Evolutionary conservation across 2,888 invertebrate genomes (phyloP).

Genomic region (Eristalis intricaria): DNA sequence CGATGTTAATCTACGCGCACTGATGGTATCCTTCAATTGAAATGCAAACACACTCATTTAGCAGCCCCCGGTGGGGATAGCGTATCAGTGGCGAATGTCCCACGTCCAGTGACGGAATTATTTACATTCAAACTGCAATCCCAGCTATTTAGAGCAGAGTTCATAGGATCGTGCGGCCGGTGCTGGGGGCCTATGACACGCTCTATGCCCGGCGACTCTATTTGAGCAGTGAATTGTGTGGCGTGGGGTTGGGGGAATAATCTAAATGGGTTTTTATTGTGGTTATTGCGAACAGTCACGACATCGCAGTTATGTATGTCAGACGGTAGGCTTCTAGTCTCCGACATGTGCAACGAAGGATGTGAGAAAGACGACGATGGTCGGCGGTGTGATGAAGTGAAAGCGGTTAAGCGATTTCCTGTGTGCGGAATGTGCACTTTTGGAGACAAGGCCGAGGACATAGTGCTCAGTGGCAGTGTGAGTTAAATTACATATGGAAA

Average conservation of each 20-base stretch:
- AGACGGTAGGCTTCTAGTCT: slow-evolving; percentile 21
- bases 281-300: slow-evolving; percentile 70
- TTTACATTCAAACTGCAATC: slow-evolving; percentile 54
- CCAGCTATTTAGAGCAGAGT: slow-evolving; percentile 54
- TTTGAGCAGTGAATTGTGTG: slow-evolving; percentile 4
- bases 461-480: neutral
- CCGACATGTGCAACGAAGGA: neutral
- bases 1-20: slow-evolving; percentile 61
- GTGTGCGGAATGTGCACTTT: slow-evolving; percentile 17
- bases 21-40: slow-evolving; percentile 64
- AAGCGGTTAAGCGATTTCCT: slow-evolving; percentile 16
- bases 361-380: neutral
- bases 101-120: slow-evolving; percentile 52
- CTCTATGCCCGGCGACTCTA: slow-evolving; percentile 42
- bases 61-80: slow-evolving; percentile 8
- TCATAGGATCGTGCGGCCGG: neutral
- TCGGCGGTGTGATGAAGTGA: neutral
- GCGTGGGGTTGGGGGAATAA: slow-evolving; percentile 15
- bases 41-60: slow-evolving; percentile 66
- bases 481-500: neutral
- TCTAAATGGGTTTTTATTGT: slow-evolving; percentile 67
- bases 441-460: slow-evolving; percentile 21
- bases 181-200: slow-evolving; percentile 49
- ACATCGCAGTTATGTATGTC: slow-evolving; percentile 61
- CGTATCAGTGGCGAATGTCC: slow-evolving; percentile 10